Conservation (phyloP, 2,113 vertebrate species). For the Corythornis cristatus region DNA sequence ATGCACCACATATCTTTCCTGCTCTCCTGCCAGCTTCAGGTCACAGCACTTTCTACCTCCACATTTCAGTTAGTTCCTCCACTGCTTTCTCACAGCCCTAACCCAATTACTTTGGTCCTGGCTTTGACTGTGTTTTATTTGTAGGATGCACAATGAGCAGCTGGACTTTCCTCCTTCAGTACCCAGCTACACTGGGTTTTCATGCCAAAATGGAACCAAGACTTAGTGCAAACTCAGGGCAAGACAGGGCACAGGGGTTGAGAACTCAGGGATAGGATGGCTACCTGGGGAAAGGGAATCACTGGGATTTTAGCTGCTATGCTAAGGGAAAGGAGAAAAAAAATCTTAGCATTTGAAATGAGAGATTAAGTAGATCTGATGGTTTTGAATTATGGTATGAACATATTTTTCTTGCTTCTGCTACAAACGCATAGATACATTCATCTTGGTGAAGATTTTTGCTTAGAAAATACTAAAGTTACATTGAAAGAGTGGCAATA, state of each 20-base stretch:
- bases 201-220: not conserved
- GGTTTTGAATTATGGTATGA: not conserved
- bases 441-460: not conserved
- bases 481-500: not conserved
- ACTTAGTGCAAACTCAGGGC: not conserved
- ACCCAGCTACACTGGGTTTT: not conserved
- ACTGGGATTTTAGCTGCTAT: not conserved
- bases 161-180: not conserved
- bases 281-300: not conserved
- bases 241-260: rapidly evolving
- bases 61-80: not conserved
- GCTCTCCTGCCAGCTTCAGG: not conserved
- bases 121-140: not conserved
- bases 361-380: not conserved
- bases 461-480: not conserved
- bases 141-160: not conserved
- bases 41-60: not conserved
- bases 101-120: not conserved
- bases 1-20: not conserved
- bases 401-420: not conserved
- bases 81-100: not conserved
- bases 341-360: not conserved
- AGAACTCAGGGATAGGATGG: not conserved
- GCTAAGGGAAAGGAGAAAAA: not conserved
- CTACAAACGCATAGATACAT: not conserved